Evolutionary conservation across 30 jellyfish, hydroid and myxozoan genomes (phyloP), one percentile per base, ranked within the genome.

Genomic region (Cassiopea xamachana): DNA sequence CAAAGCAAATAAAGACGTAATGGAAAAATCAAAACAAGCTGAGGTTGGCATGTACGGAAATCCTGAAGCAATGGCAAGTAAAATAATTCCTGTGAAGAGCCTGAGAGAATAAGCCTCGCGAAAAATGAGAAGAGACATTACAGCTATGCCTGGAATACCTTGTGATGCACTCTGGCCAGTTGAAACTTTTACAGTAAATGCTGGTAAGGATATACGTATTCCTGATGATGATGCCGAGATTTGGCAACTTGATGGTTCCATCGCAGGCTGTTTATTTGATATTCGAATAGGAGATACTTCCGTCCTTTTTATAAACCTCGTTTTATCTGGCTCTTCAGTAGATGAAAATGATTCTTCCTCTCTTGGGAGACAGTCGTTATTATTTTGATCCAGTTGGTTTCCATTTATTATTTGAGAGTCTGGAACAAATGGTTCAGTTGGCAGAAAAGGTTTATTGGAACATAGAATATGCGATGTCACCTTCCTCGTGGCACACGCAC

Each of bases 161-260:
- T 60, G 80, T 8, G 59, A 48, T 0, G 39, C 70, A 51, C 59
- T 43, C 17, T 46, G 61, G 19, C 75, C 15, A 44, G 82, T 14
- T 46, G 94, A 76, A 16, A 87, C 89, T 77, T 87, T 87, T 58
- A 87, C 84, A 17, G 51, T 76, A 76, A 87, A 72, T 17, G 94
- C 94, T 9, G 94, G 94, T 47, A 87, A 13, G 14, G 94, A 76
- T 60, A 87, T 77, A 46, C 82, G 81, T 7, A 87, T 78, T 39
- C 94, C 94, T n/a, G 94, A 9, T 49, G 89, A 44, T 16, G 82
- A 46, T 64, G 87, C 50, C 18, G 77, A 68, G 13, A 27, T 14
- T 62, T 68, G 76, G 45, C 60, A 14, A 71, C 48, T 64, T 2
- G 83, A 58, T 73, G 79, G 15, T 69, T 39, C 79, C n/a, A 46